Base-by-base conservation (phyloP, 2,888 invertebrate species). In the Drosophila paranaensis region DNA sequence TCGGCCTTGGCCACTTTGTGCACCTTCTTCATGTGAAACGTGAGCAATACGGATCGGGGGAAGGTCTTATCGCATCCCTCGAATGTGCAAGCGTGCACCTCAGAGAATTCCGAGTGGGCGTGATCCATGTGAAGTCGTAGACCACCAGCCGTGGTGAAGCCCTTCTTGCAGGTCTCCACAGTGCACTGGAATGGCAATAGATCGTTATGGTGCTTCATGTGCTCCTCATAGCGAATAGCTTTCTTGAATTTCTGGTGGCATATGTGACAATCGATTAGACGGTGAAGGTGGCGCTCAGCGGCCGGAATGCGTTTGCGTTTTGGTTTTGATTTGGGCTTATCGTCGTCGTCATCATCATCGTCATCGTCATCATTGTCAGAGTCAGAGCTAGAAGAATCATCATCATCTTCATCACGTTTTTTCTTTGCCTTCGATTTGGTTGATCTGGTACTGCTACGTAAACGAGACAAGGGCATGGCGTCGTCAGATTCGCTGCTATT, bases 181-280 rank as follows among this genome's bases (percentile, higher is more conserved):
- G 82, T 81, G 53, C 92, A 92, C 72, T 92, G 91, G 72, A 91
- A 90, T 20, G 92, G 91, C 51, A 91, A 67, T 14, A 91, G 82
- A 71, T 92, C 92, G 53, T 92, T 89, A 68, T 92, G 92, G 20
- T 89, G 88, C 37, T 90, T 91, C 91, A 91, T 92, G 20, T 92
- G 92, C 50, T 91, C 90, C 58, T 90, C 87, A 51, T 92, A 91
- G 25, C 90, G 85, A 40, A 86, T 83, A 6, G 82, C 77, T 60
- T 92, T 92, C 37, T 90, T 91, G 60, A 92, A 92, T 39, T 87
- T 90, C 64, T 91, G 91, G 14, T 91, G 90, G 37, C 92, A 92
- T 20, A 92, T 90, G 58, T 92, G 90, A 54, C 92, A 92, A 37
- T 91, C 88, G n/a, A 92, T 90, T 4, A 86, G 80, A 0, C 79